Conservation (phyloP, 2,113 vertebrate species). For the Synodontis membranacea region DNA sequence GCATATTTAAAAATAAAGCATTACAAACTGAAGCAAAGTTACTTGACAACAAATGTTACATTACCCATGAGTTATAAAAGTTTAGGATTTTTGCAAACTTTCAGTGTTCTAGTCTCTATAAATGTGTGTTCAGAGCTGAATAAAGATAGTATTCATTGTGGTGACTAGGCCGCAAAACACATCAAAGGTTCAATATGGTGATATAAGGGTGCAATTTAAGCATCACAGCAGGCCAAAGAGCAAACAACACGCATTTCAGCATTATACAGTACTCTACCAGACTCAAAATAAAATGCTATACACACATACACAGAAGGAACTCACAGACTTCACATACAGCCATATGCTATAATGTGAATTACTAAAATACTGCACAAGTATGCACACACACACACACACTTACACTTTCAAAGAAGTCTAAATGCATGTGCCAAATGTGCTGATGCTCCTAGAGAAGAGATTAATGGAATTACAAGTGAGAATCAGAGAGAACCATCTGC, state of each 20-base stretch:
- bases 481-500: neutral
- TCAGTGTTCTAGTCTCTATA: neutral
- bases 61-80: neutral
- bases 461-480: neutral
- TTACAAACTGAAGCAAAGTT: neutral
- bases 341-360: neutral
- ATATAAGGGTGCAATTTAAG: neutral
- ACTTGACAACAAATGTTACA: too few species aligned
- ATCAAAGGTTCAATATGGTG: neutral
- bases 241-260: neutral
- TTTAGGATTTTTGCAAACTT: neutral
- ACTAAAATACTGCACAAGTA: neutral
- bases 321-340: neutral
- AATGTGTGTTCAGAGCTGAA: neutral
- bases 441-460: neutral
- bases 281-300: neutral
- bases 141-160: neutral
- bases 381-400: neutral
- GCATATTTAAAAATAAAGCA: neutral
- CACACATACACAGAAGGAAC: neutral
- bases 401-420: neutral
- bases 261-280: neutral
- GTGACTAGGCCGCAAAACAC: neutral
- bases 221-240: neutral
- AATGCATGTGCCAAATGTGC: neutral